Conservation (phyloP, 2,888 invertebrate species). For the Bembecia ichneumoniformis region DNA sequence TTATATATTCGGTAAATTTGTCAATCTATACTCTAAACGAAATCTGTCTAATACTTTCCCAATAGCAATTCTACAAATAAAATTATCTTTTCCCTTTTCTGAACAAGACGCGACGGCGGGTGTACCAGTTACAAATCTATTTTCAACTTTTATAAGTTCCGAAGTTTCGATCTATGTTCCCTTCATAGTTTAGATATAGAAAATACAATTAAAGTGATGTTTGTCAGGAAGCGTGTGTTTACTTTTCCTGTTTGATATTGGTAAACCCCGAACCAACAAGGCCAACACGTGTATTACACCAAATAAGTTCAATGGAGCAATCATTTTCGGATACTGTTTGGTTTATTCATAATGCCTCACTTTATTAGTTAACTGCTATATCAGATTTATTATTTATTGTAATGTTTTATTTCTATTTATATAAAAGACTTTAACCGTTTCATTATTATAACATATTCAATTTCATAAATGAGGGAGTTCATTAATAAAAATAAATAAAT, state of each 20-base stretch:
- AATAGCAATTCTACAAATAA: slow-evolving; percentile 1
- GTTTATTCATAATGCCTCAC: too few species aligned
- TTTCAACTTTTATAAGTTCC: slow-evolving; percentile 30
- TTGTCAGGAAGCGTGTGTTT: not conserved
- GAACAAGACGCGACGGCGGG: slow-evolving; percentile 7
- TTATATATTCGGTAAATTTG: too few species aligned
- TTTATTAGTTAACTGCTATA: too few species aligned
- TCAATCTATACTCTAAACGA: not conserved
- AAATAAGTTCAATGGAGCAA: not conserved
- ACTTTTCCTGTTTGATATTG: not conserved
- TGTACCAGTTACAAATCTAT: slow-evolving; percentile 28
- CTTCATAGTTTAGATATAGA: slow-evolving; percentile 3
- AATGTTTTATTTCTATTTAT: too few species aligned
- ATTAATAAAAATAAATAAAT: too few species aligned
- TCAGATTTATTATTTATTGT: too few species aligned
- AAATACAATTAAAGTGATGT: not conserved
- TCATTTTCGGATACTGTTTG: not conserved
- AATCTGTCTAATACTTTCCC: not conserved
- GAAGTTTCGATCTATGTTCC: slow-evolving; percentile 24
- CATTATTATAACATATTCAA: too few species aligned
- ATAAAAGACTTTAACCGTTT: too few species aligned
- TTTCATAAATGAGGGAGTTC: too few species aligned
- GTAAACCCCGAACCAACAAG: not conserved
- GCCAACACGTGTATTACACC: not conserved
- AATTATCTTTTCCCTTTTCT: slow-evolving; percentile 6